Conservation (phyloP, 2,797 vertebrate genomes). For the Neomorphus geoffroyi region DNA sequence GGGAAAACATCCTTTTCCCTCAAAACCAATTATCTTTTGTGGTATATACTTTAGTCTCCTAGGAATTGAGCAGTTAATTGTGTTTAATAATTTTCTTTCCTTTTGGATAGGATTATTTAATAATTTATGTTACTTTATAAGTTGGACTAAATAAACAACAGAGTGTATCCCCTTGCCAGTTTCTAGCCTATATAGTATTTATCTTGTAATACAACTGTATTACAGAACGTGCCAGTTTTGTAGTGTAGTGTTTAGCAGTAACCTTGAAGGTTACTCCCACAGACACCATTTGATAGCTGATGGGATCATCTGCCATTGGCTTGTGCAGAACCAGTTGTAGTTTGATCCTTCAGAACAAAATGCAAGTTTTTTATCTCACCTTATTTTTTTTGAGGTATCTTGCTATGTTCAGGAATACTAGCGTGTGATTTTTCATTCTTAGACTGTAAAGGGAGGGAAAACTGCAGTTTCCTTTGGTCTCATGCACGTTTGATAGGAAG, state of each 20-base stretch:
- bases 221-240: neutral
- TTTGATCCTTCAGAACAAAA: neutral
- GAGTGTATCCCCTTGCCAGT: neutral
- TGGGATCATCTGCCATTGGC: neutral
- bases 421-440: neutral
- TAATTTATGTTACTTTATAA: neutral
- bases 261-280: neutral
- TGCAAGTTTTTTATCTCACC: neutral
- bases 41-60: neutral
- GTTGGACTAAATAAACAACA: neutral
- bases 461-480: neutral
- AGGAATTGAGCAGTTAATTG: neutral
- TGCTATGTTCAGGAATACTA: neutral
- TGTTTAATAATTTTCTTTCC: neutral
- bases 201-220: neutral
- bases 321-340: neutral
- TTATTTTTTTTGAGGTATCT: neutral
- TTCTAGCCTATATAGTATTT: neutral
- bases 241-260: neutral
- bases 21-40: neutral
- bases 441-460: neutral
- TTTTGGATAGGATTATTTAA: neutral
- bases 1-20: neutral
- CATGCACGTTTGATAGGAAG: neutral
- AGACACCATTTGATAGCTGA: neutral